Evolutionary conservation across 2,888 invertebrate species (phyloP).

Genomic region (Leptopterna dolabrata): DNA sequence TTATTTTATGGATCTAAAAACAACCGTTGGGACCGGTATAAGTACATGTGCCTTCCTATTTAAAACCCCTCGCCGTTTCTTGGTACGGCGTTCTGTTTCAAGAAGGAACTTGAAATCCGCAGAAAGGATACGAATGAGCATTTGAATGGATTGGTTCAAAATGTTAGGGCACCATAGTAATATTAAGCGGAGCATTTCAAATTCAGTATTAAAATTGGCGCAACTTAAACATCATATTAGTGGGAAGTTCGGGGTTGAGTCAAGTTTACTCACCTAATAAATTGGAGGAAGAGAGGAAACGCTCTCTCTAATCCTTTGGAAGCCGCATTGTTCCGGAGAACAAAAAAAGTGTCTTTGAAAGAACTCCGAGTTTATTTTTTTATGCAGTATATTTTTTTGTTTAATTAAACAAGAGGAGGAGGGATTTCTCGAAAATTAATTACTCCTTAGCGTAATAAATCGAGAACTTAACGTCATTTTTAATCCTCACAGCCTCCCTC

Average conservation of each 20-base stretch:
- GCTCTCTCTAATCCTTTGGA: neutral
- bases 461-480: slow-evolving; percentile 8
- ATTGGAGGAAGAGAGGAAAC: neutral
- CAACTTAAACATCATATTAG: neutral
- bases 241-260: neutral
- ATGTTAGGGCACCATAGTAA: neutral
- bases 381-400: neutral
- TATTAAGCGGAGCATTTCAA: neutral
- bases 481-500: neutral
- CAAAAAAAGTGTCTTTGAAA: neutral
- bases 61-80: neutral
- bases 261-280: neutral
- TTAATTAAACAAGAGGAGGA: neutral
- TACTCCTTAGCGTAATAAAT: neutral
- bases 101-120: neutral
- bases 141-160: neutral
- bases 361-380: neutral
- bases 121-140: neutral
- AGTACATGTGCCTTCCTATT: too few relatives aligned
- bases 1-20: neutral
- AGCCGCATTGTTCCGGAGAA: neutral
- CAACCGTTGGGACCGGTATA: too few relatives aligned
- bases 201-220: neutral
- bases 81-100: neutral
- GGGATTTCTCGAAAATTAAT: neutral